phyloP scores from a whole-genome alignment of 2,888 invertebrate genomes.

The Catocala sponsa region DNA sequence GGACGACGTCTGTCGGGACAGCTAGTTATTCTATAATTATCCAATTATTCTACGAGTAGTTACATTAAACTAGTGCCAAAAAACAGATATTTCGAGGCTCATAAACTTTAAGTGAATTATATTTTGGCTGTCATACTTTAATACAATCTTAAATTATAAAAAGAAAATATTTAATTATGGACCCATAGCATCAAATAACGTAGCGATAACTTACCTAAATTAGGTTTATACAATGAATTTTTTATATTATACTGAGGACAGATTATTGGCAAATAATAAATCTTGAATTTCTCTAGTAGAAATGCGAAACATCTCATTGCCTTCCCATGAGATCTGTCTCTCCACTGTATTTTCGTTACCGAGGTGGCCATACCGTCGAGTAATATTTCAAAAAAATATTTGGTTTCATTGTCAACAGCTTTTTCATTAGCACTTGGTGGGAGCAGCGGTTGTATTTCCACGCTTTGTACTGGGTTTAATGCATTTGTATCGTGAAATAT shows the following conservation, averaged over 20 bases:
- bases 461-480: conserved; percentile 92
- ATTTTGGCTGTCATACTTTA: too few species aligned
- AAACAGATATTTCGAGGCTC: too few species aligned
- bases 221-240: conserved; percentile 94
- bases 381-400: conserved; percentile 95
- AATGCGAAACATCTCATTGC: conserved; percentile 96
- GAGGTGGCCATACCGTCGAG: conserved; percentile 97
- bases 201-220: conserved; percentile 88
- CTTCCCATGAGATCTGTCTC: conserved; percentile 93
- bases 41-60: too few species aligned
- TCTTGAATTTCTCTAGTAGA: conserved; percentile 96
- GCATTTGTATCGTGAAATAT: conserved; percentile 92
- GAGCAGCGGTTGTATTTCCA: conserved; percentile 93
- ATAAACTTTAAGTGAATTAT: too few species aligned
- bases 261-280: conserved; percentile 95
- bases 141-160: too few species aligned
- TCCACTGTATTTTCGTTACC: conserved; percentile 96
- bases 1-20: too few species aligned
- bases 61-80: too few species aligned
- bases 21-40: too few species aligned
- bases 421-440: conserved; percentile 96
- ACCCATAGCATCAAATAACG: too few species aligned
- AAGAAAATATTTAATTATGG: too few species aligned
- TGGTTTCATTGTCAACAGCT: conserved; percentile 94
- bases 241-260: conserved; percentile 95